Evolutionary conservation across 2,888 invertebrate genomes (phyloP).

Genomic region (Molanna angustata): DNA sequence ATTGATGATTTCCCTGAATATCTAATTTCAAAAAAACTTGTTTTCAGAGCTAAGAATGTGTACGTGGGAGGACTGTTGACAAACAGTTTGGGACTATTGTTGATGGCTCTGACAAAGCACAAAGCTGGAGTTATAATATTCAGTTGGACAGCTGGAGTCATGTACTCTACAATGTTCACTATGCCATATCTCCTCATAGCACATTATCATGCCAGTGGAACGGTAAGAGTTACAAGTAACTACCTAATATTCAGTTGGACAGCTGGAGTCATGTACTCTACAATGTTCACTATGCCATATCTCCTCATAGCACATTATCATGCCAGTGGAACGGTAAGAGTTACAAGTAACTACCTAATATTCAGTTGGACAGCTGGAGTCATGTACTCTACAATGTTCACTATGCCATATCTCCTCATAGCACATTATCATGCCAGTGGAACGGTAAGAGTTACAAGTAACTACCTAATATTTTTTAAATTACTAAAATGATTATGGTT

Average conservation of each 20-base stretch:
- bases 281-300: slow-evolving; percentile 96
- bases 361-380: slow-evolving; percentile 94
- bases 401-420: slow-evolving; percentile 92
- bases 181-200: slow-evolving; percentile 95
- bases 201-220: slow-evolving; percentile 88
- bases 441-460: too few relatives aligned
- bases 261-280: slow-evolving; percentile 96
- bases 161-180: slow-evolving; percentile 96
- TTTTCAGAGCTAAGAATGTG: slow-evolving; percentile 74
- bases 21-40: not conserved
- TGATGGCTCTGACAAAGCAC: slow-evolving; percentile 77
- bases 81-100: slow-evolving; percentile 84
- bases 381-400: slow-evolving; percentile 96
- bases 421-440: slow-evolving; percentile 93
- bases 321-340: slow-evolving; percentile 82
- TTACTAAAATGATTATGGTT: too few relatives aligned
- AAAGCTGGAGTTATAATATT: slow-evolving; percentile 79
- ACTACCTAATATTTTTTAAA: too few relatives aligned
- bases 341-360: too few relatives aligned
- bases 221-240: slow-evolving; percentile 60
- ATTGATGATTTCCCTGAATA: too few relatives aligned
- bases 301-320: slow-evolving; percentile 92
- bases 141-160: slow-evolving; percentile 92
- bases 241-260: slow-evolving; percentile 90
- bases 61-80: slow-evolving; percentile 88